These are phyloP conservation scores for Drosophila bipectinata DNA, from an alignment of 1,140 invertebrate genomes.

Conservation along the genomic window DNA sequence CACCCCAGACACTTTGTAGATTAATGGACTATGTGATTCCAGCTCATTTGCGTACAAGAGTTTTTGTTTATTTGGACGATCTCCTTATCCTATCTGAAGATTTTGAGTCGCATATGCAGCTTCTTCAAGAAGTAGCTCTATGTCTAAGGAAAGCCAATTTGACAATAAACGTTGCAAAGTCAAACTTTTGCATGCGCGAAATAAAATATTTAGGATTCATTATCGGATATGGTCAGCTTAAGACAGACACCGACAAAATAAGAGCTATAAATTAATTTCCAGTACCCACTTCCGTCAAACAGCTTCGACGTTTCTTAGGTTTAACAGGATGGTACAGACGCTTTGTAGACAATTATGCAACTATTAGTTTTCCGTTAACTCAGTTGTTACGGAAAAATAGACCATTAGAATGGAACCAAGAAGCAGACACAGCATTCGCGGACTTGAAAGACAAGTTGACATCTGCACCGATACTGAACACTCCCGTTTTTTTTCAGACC, in stretches of 20 bases:
- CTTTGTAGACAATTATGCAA: conserved; percentile 76
- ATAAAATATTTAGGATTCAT: conserved; percentile 45
- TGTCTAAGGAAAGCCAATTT: conserved; percentile 27
- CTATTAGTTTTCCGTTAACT: conserved; percentile 13
- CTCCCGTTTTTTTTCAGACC: conserved; percentile 22
- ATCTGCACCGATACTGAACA: neutral
- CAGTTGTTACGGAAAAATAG: conserved; percentile 28
- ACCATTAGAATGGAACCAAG: conserved; percentile 1
- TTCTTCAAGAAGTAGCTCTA: conserved; percentile 4
- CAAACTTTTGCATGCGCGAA: conserved; percentile 41
- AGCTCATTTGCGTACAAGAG: too few species aligned
- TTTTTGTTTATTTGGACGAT: too few species aligned
- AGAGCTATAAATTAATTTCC: conserved; percentile 30
- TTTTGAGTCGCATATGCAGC: too few species aligned
- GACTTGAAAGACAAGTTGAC: conserved; percentile 17
- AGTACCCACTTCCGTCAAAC: conserved; percentile 21
- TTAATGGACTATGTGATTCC: too few species aligned
- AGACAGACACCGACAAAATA: conserved; percentile 41
- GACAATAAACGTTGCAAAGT: conserved; percentile 2
- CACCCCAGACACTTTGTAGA: too few species aligned
- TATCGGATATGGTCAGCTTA: conserved; percentile 21
- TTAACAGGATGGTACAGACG: conserved; percentile 82
- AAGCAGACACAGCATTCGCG: neutral
- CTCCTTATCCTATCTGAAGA: too few species aligned
- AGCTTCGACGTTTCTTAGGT: conserved; percentile 84